A percentile compares a stretch with the other conserved stretches of the same genome.
Evolutionary conservation across 53 echinoderm and acorn worm genomes (phyloP).

Genomic region (Holothuria scabra): DNA sequence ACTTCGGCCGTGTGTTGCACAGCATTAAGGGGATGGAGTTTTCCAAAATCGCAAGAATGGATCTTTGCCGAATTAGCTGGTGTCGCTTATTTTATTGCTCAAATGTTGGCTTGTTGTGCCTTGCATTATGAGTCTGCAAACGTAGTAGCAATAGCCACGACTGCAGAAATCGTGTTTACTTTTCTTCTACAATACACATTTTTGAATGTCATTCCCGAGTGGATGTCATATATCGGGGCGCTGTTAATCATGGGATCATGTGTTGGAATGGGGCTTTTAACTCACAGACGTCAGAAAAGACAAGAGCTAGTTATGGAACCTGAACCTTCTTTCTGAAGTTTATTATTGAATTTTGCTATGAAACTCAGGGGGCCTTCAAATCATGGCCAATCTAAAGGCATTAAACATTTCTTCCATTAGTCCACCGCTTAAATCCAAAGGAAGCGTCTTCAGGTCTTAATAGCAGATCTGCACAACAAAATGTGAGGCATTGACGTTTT

Average conservation of each 20-base stretch:
- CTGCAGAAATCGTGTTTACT: conserved; percentile 12
- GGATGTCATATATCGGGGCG: conserved; percentile 33
- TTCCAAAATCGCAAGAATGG: not conserved
- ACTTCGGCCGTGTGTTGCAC: not conserved
- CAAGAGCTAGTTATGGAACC: too few species aligned
- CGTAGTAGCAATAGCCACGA: conserved; percentile 3
- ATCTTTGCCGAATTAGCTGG: not conserved
- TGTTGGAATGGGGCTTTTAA: not conserved
- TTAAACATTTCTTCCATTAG: too few species aligned
- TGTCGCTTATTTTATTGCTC: not conserved
- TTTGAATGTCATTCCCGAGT: not conserved
- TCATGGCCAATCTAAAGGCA: too few species aligned
- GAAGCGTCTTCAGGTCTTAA: too few species aligned
- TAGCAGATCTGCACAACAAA: too few species aligned
- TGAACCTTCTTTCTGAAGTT: too few species aligned
- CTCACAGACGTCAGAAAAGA: too few species aligned
- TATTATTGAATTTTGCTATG: too few species aligned
- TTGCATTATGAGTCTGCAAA: conserved; percentile 17
- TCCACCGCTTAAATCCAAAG: too few species aligned
- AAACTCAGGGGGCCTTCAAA: too few species aligned
- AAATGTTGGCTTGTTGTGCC: not conserved
- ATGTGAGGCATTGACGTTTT: too few species aligned
- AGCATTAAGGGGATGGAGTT: not conserved
- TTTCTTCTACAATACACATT: conserved; percentile 9
- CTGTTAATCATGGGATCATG: not conserved